Evolutionary conservation across 2,797 vertebrate genomes (phyloP).

Genomic region (Tragelaphus eurycerus): DNA sequence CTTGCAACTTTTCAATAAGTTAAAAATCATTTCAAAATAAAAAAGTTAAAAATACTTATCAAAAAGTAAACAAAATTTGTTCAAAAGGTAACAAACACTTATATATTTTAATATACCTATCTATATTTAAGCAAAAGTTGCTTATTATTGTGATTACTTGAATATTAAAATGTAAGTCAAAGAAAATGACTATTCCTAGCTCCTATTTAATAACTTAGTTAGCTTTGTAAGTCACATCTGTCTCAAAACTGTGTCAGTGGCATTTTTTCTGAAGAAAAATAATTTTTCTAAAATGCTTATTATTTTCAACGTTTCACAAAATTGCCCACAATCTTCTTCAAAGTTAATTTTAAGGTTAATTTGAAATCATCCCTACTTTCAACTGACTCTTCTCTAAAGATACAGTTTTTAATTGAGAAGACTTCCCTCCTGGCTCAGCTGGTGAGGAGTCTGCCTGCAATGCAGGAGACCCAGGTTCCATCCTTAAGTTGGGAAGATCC

Average conservation of each 20-base stretch:
- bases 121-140: not conserved
- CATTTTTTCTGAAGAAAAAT: not conserved
- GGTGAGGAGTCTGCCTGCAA: not conserved
- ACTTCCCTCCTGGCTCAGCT: not conserved
- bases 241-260: not conserved
- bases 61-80: not conserved
- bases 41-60: not conserved
- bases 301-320: not conserved
- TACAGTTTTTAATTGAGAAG: not conserved
- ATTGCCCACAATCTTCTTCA: not conserved
- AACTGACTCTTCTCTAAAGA: not conserved
- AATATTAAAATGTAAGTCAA: not conserved
- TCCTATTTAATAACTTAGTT: not conserved
- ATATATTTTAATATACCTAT: not conserved
- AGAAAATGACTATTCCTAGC: not conserved
- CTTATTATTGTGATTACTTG: not conserved
- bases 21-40: not conserved
- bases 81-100: not conserved
- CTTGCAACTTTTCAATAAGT: not conserved
- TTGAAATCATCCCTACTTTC: not conserved
- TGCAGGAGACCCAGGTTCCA: not conserved
- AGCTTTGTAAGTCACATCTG: not conserved
- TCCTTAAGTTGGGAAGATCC: not conserved
- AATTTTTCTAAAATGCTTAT: not conserved
- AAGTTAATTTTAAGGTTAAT: not conserved